Conservation (phyloP, 2,113 vertebrate species). For the Emydura subglobosa region DNA sequence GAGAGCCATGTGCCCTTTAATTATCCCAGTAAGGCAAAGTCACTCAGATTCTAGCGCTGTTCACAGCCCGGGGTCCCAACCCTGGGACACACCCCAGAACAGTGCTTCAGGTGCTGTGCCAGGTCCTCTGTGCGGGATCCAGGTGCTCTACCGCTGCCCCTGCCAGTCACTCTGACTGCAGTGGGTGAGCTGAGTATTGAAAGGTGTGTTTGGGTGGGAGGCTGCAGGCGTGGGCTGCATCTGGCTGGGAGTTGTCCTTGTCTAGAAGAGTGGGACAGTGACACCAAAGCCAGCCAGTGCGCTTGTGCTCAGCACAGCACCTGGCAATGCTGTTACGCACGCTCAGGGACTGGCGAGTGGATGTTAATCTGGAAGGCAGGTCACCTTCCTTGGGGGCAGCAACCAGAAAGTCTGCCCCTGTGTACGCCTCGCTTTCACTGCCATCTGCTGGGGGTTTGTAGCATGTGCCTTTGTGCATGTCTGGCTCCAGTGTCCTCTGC, state of each 20-base stretch:
- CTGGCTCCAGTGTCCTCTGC: background rate
- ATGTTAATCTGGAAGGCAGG: background rate
- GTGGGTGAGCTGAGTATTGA: background rate
- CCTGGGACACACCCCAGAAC: background rate
- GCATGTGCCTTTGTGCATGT: background rate
- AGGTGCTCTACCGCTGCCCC: background rate
- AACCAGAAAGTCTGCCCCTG: background rate
- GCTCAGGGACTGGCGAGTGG: accelerated
- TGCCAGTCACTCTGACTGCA: background rate
- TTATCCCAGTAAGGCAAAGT: background rate
- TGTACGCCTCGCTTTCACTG: background rate
- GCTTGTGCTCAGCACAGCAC: background rate
- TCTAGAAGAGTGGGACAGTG: background rate
- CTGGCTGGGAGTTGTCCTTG: background rate
- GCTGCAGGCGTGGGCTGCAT: background rate
- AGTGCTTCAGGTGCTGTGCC: background rate
- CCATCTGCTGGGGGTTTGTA: accelerated
- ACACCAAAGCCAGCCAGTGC: background rate
- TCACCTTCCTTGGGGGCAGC: background rate
- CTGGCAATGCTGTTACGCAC: background rate
- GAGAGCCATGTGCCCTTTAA: slow-evolving; percentile 8
- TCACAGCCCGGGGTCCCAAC: background rate
- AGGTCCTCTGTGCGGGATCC: background rate
- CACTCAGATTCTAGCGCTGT: background rate
- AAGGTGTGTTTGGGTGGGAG: background rate